A percentile compares a stretch with the other conserved stretches of the same genome.
phyloP scores from a whole-genome alignment of 2,888 invertebrate species.

The Netelia inedita region DNA sequence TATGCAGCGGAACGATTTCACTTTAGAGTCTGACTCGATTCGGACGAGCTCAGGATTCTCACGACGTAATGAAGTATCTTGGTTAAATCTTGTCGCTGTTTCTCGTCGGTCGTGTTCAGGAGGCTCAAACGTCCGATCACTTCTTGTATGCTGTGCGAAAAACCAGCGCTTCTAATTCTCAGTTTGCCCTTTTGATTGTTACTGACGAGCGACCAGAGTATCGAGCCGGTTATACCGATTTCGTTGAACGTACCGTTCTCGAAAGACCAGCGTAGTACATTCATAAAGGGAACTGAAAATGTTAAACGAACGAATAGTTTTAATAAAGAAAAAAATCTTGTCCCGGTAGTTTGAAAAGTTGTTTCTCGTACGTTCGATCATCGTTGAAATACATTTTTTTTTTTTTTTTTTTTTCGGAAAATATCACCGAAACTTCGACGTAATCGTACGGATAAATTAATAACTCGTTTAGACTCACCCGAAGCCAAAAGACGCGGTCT shows the following conservation, averaged over 20 bases:
- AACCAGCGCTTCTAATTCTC: conserved; percentile 86
- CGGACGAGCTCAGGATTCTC: conserved; percentile 77
- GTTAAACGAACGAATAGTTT: not conserved
- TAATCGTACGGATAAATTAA: not conserved
- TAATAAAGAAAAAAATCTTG: conserved; percentile 4
- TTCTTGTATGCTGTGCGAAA: conserved; percentile 85
- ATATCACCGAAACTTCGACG: not conserved
- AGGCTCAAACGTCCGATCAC: conserved; percentile 83
- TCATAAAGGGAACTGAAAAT: conserved; percentile 86
- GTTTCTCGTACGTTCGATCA: not conserved
- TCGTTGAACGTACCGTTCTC: conserved; percentile 84
- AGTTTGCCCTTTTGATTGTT: conserved; percentile 90
- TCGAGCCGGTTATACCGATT: conserved; percentile 86
- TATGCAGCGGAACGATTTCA: not conserved
- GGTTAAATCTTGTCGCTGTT: conserved; percentile 79
- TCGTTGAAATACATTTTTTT: not conserved
- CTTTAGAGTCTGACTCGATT: conserved; percentile 46
- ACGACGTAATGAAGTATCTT: conserved; percentile 80
- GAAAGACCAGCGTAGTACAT: conserved; percentile 85
- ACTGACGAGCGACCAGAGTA: conserved; percentile 89
- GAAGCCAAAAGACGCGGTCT: conserved; percentile 86
- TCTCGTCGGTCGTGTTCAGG: conserved; percentile 77
- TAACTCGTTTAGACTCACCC: conserved; percentile 79
- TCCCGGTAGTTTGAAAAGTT: not conserved
- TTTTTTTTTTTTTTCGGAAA: not conserved